Base-by-base conservation (phyloP, 2,797 vertebrate genomes). In the Acrossocheilus wenchowensis region DNA sequence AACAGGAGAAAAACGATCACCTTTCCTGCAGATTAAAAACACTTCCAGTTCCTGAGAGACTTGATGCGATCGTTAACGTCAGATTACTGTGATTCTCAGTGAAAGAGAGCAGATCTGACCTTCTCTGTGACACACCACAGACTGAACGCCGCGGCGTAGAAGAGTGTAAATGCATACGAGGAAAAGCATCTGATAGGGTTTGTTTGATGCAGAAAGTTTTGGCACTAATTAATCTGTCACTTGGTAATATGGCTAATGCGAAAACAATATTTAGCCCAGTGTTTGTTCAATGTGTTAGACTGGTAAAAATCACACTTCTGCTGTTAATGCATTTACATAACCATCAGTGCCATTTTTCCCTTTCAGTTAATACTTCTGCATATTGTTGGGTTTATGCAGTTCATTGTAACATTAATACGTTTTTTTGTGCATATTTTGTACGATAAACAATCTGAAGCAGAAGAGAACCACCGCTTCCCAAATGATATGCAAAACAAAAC, bases 1-100 rank as follows among this genome's bases (percentile, higher is more conserved):
- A 86, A 77, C 26, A 12, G 23, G 69, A 72, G 78, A 6, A n/a
- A 74, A 88, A 78, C 6, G 39, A 64, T 69, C 23, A 48, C 39
- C 39, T 75, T 73, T 39, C 26, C 45, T 1, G 30, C n/a, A 43
- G 30, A 41, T 80, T 41, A 57, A 57, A 36, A 7, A 26, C 57
- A 68, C 17, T 62, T 83, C 45, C 64, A 30, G 34, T 21, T 64
- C n/a, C 60, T 64, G 12, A 15, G 26, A 66, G 26, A 5, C 8
- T 15, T 39, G 11, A 71, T 39, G 39, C 6, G 39, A 41, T 41
- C 0, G 2, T 26, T 2, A 41, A 34, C 3, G 12, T 14, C 68
- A 60, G 36, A 62, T 62, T 23, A 73, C 2, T 0, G 15, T 23
- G 11, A 52, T 41, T 72, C 36, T 72, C 39, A n/a, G 64, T 9